Evolutionary conservation across 2,113 vertebrate genomes (phyloP).

Genomic region (Sander lucioperca): DNA sequence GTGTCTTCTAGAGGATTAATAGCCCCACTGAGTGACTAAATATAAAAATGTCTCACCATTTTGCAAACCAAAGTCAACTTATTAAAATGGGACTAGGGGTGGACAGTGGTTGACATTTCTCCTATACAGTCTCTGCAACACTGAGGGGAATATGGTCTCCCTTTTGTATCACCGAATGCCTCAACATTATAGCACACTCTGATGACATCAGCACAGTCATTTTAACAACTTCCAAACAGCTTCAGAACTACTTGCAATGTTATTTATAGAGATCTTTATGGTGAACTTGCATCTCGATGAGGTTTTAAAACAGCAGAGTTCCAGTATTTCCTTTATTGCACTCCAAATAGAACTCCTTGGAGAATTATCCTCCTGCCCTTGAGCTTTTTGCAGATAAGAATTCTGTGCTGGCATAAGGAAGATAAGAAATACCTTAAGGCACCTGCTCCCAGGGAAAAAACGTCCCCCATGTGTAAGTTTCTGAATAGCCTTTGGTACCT

Average conservation of each 20-base stretch:
- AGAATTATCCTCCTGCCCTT: slow-evolving; percentile 48
- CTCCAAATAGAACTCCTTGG: slow-evolving; percentile 49
- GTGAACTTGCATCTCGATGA: slow-evolving; percentile 19
- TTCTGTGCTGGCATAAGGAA: slow-evolving; percentile 46
- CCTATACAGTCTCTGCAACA: background rate
- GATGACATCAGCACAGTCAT: slow-evolving; percentile 7
- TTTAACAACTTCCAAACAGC: slow-evolving; percentile 43
- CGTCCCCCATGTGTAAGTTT: slow-evolving; percentile 39
- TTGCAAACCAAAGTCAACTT: slow-evolving; percentile 50
- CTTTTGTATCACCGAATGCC: slow-evolving; percentile 6
- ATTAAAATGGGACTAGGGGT: slow-evolving; percentile 12
- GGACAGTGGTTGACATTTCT: background rate
- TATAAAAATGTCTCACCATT: slow-evolving; percentile 18
- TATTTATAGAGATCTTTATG: slow-evolving; percentile 46
- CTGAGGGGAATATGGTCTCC: background rate
- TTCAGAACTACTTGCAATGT: slow-evolving; percentile 12
- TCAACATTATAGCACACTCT: slow-evolving; percentile 17
- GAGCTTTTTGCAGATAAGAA: slow-evolving; percentile 62
- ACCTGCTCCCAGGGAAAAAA: slow-evolving; percentile 57
- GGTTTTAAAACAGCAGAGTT: slow-evolving; percentile 37
- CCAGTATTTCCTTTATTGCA: slow-evolving; percentile 38
- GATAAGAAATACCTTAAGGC: slow-evolving; percentile 69
- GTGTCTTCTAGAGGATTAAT: slow-evolving; percentile 17
- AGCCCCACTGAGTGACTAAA: background rate
- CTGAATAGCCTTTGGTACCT: slow-evolving; percentile 64